Evolutionary conservation across 92 coral and sea anemone genomes (phyloP).

Genomic region (Porites evermanni): DNA sequence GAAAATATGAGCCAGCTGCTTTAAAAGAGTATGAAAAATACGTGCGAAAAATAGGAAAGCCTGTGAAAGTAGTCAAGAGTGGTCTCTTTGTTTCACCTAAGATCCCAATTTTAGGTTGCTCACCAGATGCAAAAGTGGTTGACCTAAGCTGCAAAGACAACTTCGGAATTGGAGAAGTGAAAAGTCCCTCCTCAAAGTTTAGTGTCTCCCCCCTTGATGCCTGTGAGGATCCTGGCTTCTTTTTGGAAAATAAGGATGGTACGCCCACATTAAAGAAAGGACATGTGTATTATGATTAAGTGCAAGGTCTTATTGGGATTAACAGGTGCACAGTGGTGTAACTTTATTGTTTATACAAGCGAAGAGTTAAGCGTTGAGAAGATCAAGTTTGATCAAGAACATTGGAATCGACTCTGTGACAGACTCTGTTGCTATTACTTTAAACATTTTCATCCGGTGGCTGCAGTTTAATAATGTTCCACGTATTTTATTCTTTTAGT

Average conservation of each 20-base stretch:
- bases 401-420: too few species aligned
- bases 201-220: constrained; percentile 71
- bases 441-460: too few species aligned
- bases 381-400: too few species aligned
- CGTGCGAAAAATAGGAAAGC: constrained; percentile 47
- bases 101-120: background rate
- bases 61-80: constrained; percentile 53
- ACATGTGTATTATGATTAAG: constrained; percentile 61
- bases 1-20: constrained; percentile 63
- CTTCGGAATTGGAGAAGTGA: constrained; percentile 58
- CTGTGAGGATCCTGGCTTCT: constrained; percentile 37
- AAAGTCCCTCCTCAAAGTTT: constrained; percentile 60
- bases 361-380: too few species aligned
- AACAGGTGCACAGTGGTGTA: too few species aligned
- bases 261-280: constrained; percentile 41
- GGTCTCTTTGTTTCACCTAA: constrained; percentile 22
- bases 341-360: background rate
- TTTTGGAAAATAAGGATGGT: constrained; percentile 40
- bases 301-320: background rate
- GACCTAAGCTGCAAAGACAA: constrained; percentile 39
- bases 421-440: too few species aligned
- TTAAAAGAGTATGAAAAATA: constrained; percentile 53
- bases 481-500: too few species aligned
- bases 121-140: constrained; percentile 60
- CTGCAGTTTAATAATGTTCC: too few species aligned